phyloP scores from a whole-genome alignment of 2,113 vertebrate species.

The Diphyllodes magnificus region DNA sequence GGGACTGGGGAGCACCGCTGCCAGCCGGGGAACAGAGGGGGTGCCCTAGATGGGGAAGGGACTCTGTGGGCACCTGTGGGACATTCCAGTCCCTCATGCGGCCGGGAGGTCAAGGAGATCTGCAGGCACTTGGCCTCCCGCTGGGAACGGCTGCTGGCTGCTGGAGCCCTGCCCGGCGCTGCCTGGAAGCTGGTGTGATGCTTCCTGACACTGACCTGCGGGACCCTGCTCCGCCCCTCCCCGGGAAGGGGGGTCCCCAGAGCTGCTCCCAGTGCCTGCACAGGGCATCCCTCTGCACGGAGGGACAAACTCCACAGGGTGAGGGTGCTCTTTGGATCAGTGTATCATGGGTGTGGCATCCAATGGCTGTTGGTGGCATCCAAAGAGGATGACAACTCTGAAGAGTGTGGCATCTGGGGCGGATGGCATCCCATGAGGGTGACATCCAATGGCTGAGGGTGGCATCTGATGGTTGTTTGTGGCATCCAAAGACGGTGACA shows the following conservation, averaged over 20 bases:
- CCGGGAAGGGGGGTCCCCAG: fast-evolving
- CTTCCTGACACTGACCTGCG: not conserved
- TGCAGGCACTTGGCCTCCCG: not conserved
- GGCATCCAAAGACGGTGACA: not conserved
- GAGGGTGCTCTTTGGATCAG: not conserved
- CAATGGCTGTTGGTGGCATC: not conserved
- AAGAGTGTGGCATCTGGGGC: not conserved
- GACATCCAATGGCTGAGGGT: not conserved
- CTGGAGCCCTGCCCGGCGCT: not conserved
- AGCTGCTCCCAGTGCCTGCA: not conserved
- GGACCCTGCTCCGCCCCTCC: not conserved
- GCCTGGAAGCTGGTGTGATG: not conserved
- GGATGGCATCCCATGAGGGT: not conserved
- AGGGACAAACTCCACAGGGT: not conserved
- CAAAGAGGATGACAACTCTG: not conserved
- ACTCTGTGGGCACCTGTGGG: not conserved
- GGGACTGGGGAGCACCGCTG: fast-evolving
- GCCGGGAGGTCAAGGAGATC: not conserved
- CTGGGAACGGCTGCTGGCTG: not conserved
- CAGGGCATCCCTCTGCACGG: fast-evolving
- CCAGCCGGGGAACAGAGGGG: fast-evolving
- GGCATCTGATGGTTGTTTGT: not conserved
- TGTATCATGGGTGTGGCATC: not conserved
- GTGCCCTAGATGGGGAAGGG: not conserved
- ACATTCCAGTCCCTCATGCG: fast-evolving